These are phyloP conservation scores for Helicoverpa zea DNA, from an alignment of 1,140 invertebrate genomes.

Conservation along the genomic window DNA sequence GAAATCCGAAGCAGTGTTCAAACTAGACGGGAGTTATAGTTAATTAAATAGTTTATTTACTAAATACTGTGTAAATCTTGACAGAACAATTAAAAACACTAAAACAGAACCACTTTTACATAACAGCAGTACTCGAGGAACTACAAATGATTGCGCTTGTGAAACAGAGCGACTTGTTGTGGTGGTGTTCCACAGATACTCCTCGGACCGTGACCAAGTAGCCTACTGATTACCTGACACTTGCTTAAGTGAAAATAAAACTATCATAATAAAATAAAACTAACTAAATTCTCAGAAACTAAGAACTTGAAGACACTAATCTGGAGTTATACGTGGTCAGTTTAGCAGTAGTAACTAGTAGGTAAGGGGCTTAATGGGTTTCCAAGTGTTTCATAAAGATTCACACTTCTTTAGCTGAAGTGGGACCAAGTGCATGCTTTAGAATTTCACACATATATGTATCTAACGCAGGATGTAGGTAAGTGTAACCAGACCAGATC, in stretches of 20 bases:
- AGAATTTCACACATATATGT: too few species aligned
- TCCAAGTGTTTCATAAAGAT: too few species aligned
- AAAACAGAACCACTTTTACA: background rate
- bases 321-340: too few species aligned
- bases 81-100: background rate
- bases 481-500: too few species aligned
- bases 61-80: background rate
- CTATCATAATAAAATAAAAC: too few species aligned
- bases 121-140: slow-evolving; percentile 24
- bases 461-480: too few species aligned
- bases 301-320: too few species aligned
- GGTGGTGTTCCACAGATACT: slow-evolving; percentile 40
- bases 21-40: background rate
- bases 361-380: too few species aligned
- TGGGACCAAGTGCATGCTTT: too few species aligned
- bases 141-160: slow-evolving; percentile 43
- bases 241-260: slow-evolving; percentile 6
- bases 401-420: too few species aligned
- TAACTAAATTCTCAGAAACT: too few species aligned
- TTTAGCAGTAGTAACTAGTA: too few species aligned
- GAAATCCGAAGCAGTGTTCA: background rate
- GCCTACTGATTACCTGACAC: slow-evolving; percentile 15
- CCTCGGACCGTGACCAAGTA: slow-evolving; percentile 47
- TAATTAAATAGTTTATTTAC: background rate
- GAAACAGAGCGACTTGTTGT: slow-evolving; percentile 51